phyloP scores from a whole-genome alignment of 2,113 vertebrate species.

The Calidris pygmaea region DNA sequence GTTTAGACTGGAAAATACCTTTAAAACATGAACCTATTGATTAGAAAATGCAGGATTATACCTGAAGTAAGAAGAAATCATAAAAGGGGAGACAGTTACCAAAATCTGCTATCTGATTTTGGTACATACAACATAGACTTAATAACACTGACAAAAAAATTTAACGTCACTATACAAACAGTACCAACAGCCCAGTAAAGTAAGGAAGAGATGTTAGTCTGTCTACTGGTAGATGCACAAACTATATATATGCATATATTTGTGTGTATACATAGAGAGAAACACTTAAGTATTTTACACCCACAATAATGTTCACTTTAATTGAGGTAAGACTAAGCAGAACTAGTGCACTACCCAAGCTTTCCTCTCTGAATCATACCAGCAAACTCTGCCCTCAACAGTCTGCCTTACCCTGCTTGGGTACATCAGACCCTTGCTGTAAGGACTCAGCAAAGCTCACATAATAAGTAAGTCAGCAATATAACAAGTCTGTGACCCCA shows the following conservation, averaged over 20 bases:
- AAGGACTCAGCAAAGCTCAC: background rate
- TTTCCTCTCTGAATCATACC: background rate
- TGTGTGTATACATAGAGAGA: background rate
- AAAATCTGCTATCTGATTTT: background rate
- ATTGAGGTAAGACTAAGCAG: background rate
- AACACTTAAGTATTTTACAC: background rate
- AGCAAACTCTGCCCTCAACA: background rate
- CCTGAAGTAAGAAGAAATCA: background rate
- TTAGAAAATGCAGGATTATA: background rate
- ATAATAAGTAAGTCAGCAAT: background rate
- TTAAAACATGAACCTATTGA: background rate
- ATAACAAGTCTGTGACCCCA: background rate
- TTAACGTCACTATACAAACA: background rate
- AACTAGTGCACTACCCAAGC: background rate
- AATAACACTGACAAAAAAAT: background rate
- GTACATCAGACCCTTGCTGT: background rate
- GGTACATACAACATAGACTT: background rate
- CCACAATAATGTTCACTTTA: background rate
- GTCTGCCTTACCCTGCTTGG: background rate
- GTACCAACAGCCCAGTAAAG: background rate
- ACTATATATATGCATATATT: background rate
- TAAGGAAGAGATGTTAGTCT: background rate
- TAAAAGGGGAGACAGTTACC: background rate
- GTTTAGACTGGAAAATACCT: background rate
- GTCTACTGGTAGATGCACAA: background rate